Conservation (phyloP, 2,113 vertebrate genomes). For the Entomyzon cyanotis region DNA sequence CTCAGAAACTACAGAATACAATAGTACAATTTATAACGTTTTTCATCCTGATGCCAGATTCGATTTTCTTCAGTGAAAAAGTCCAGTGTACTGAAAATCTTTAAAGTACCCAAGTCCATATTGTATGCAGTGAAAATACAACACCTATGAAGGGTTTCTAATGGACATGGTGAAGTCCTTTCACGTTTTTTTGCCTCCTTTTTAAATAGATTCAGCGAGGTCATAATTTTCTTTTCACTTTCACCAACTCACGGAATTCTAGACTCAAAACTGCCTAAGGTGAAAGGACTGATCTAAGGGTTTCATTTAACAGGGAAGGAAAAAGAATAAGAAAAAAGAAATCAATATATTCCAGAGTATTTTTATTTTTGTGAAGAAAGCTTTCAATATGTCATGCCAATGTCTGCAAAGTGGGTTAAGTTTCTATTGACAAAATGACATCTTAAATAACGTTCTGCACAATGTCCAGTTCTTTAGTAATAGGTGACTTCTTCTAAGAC, state of each 20-base stretch:
- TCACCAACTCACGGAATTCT: constrained; percentile 12
- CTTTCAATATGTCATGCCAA: constrained; percentile 6
- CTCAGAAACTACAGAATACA: background rate
- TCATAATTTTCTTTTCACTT: background rate
- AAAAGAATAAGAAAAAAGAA: background rate
- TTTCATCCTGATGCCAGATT: background rate
- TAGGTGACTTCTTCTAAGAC: background rate
- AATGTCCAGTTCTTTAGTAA: background rate
- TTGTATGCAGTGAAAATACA: background rate
- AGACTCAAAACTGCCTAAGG: constrained; percentile 14
- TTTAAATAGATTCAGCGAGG: background rate
- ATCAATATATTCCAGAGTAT: constrained; percentile 37
- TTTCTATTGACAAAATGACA: constrained; percentile 42
- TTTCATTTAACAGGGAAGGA: constrained; percentile 23
- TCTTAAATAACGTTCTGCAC: background rate
- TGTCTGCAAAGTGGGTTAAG: background rate
- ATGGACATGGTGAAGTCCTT: background rate
- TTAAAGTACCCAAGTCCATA: background rate
- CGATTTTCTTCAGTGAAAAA: background rate
- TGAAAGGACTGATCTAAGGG: constrained; percentile 29
- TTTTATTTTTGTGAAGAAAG: constrained; percentile 59
- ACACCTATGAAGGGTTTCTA: background rate
- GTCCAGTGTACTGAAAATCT: background rate
- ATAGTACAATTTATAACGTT: background rate
- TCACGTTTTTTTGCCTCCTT: background rate